Conservation (phyloP, 2,888 invertebrate species). For the Melinopterus prodromus region DNA sequence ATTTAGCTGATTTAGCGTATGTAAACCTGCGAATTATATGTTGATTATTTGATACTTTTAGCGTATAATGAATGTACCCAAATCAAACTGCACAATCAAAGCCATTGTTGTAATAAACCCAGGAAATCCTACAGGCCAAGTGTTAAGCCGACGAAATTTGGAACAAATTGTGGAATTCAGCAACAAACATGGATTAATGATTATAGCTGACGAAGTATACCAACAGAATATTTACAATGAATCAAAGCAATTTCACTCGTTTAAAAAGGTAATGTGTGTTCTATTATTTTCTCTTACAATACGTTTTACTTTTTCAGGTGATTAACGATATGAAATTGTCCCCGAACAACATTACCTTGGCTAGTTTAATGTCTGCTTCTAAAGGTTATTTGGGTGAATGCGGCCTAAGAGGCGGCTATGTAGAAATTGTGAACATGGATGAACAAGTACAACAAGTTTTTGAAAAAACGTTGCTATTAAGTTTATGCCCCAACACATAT, state of each 20-base stretch:
- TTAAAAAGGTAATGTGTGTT: constrained; percentile 64
- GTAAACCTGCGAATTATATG: not conserved
- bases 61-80: constrained; percentile 63
- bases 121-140: constrained; percentile 79
- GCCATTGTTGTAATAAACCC: constrained; percentile 81
- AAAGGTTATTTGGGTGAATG: constrained; percentile 75
- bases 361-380: constrained; percentile 77
- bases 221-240: constrained; percentile 78
- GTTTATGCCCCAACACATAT: constrained; percentile 74
- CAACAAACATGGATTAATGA: constrained; percentile 69
- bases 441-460: constrained; percentile 70
- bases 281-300: constrained; percentile 13
- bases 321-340: constrained; percentile 73
- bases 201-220: constrained; percentile 76
- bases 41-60: constrained; percentile 17
- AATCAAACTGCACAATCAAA: constrained; percentile 65
- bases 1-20: no score
- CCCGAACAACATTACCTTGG: constrained; percentile 70
- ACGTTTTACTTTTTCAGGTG: constrained; percentile 10
- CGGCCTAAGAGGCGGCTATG: constrained; percentile 75
- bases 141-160: constrained; percentile 73
- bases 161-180: constrained; percentile 76
- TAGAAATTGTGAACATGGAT: constrained; percentile 74
- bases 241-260: constrained; percentile 72
- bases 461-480: constrained; percentile 74